Evolutionary conservation across 2,888 invertebrate genomes (phyloP).

Genomic region (Eupeodes latifasciatus): DNA sequence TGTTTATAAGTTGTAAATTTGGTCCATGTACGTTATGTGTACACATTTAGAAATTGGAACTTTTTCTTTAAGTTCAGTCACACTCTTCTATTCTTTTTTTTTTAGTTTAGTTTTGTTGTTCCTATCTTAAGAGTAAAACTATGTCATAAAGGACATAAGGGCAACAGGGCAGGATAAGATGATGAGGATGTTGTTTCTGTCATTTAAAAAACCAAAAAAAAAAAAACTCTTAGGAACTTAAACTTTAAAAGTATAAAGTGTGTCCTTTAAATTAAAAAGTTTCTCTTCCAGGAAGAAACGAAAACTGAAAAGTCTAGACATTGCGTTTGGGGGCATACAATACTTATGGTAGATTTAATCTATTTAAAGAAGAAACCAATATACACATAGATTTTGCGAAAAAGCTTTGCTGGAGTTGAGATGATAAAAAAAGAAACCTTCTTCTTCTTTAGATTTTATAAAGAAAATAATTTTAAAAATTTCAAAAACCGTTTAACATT

Average conservation of each 20-base stretch:
- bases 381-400: not conserved
- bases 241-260: constrained; percentile 12
- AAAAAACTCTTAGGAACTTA: constrained; percentile 8
- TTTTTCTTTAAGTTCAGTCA: constrained; percentile 21
- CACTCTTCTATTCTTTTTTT: not conserved
- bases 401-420: not conserved
- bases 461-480: not conserved
- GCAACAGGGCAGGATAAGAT: not conserved
- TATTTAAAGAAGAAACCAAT: constrained; percentile 24
- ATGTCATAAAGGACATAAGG: constrained; percentile 26
- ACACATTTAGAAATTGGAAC: not conserved
- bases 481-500: not conserved
- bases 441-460: not conserved
- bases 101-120: not conserved
- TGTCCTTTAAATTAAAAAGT: constrained; percentile 47
- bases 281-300: constrained; percentile 12
- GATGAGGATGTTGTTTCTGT: constrained; percentile 1
- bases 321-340: constrained; percentile 7
- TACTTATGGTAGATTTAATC: constrained; percentile 25
- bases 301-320: constrained; percentile 49
- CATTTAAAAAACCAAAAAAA: not conserved
- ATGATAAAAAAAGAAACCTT: not conserved
- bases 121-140: constrained; percentile 15
- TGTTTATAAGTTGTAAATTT: constrained; percentile 53
- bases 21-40: constrained; percentile 18